Evolutionary conservation across 2,888 invertebrate species (phyloP), one percentile per base, ranked within the genome.

Genomic region (Ornithoptera alexandrae): DNA sequence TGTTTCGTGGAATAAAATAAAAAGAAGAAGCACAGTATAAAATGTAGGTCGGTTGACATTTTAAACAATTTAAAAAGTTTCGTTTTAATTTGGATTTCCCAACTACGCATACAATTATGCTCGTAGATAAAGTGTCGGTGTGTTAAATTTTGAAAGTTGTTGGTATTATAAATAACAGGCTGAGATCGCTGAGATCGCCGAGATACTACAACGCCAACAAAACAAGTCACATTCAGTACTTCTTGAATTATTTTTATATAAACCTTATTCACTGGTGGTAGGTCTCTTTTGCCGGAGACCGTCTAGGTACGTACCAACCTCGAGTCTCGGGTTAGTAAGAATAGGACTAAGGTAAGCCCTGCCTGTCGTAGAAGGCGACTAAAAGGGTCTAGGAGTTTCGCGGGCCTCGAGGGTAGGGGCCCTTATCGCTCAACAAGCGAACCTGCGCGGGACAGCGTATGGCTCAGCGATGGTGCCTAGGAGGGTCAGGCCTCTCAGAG

Each of bases 71-170:
- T 63, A 17, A 63, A 63, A 46, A 63, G 17, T 39, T 20, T 39
- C 60, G 24, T 20, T 50, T 62, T 22, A 62, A 24, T 62, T 30
- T 46, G 59, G 68, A 36, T 50, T 64, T 64, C 50, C 22, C 50
- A 58, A 46, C 46, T 58, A 46, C 42, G 59, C 8, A 22, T n/a
- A 56, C n/a, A 57, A 46, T 53, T 17, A 66, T 60, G 5, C 30
- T 30, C 30, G 30, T 30, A 36, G n/a, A 60, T 30, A 2, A 46
- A 20, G 59, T 30, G 18, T 46, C 22, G 5, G 22, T 46, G 6
- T 61, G n/a, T 59, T 39, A 39, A 39, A 39, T 61, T 61, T 61
- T 57, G 57, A 57, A 39, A 65, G 57, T 65, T 64, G 56, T 64
- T 39, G 64, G 39, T 57, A 57, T 42, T 57, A 65, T 60, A 60